Percentiles rank a stretch among this genome's conserved stretches.
phyloP scores from a whole-genome alignment of 2,797 vertebrate genomes.

The Enteromius anoplus region DNA sequence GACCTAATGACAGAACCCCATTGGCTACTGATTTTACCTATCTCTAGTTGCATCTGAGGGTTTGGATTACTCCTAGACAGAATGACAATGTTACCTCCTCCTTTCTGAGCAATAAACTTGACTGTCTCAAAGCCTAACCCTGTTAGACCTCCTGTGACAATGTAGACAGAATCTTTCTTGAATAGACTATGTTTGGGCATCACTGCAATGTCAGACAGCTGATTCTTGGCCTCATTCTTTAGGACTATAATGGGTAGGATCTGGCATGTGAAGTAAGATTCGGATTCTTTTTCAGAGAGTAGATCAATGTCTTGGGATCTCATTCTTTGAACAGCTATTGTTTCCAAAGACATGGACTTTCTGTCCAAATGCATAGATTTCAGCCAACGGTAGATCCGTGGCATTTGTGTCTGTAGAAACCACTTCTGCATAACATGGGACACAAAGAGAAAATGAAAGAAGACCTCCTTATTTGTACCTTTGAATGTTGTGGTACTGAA shows the following conservation, averaged over 20 bases:
- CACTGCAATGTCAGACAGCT: slow-evolving; percentile 72
- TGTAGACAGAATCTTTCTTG: slow-evolving; percentile 75
- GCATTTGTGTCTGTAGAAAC: slow-evolving; percentile 68
- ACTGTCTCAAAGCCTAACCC: slow-evolving; percentile 67
- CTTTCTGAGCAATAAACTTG: slow-evolving; percentile 82
- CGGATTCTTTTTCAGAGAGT: slow-evolving; percentile 27
- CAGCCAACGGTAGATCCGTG: slow-evolving; percentile 74
- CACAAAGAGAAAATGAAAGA: slow-evolving; percentile 72
- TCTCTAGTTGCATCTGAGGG: slow-evolving; percentile 71
- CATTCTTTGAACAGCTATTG: slow-evolving; percentile 64
- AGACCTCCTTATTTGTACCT: slow-evolving; percentile 67
- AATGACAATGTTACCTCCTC: slow-evolving; percentile 77
- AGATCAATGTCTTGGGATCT: slow-evolving; percentile 54
- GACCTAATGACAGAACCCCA: slow-evolving; percentile 67
- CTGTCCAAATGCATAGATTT: slow-evolving; percentile 69
- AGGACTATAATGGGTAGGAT: slow-evolving; percentile 72
- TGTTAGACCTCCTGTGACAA: slow-evolving; percentile 84
- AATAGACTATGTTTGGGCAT: slow-evolving; percentile 72
- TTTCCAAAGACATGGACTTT: slow-evolving; percentile 63
- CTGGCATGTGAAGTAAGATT: slow-evolving; percentile 75
- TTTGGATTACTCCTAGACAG: slow-evolving; percentile 79
- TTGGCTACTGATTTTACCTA: slow-evolving; percentile 70
- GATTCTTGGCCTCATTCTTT: slow-evolving; percentile 50
- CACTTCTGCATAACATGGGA: too few relatives aligned
- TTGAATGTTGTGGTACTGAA: slow-evolving; percentile 57